Conservation (phyloP, 2,113 vertebrate species). For the Corythoichthys haematopterus region DNA sequence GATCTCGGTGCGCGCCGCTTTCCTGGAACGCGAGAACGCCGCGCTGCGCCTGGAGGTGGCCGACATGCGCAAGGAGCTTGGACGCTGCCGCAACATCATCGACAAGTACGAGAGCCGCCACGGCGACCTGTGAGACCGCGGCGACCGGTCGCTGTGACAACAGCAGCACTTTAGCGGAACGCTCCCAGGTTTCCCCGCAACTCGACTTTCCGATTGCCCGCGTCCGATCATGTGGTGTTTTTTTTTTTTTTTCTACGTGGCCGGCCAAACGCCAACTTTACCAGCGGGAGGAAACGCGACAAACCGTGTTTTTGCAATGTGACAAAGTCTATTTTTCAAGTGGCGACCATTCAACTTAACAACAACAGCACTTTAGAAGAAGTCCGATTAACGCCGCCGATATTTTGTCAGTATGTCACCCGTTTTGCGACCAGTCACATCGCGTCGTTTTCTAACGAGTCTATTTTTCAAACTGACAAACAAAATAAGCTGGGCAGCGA, state of each 20-base stretch:
- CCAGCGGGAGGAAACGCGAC: too few species aligned
- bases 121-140: conserved; percentile 78
- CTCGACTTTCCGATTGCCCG: neutral
- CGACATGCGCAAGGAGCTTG: conserved; percentile 92
- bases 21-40: conserved; percentile 94
- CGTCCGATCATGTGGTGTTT: too few species aligned
- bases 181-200: neutral
- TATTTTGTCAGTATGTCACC: too few species aligned
- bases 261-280: too few species aligned
- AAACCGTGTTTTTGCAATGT: neutral
- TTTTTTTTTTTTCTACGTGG: too few species aligned
- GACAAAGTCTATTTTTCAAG: neutral
- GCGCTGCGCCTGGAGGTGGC: conserved; percentile 93
- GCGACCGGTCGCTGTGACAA: conserved; percentile 39
- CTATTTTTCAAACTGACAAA: too few species aligned
- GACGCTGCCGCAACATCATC: conserved; percentile 94
- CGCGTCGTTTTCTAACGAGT: too few species aligned
- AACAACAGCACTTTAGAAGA: conserved; percentile 63
- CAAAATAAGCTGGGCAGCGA: too few species aligned
- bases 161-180: conserved; percentile 66
- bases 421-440: too few species aligned
- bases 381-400: conserved; percentile 41
- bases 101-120: conserved; percentile 93
- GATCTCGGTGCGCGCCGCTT: conserved; percentile 95
- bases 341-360: conserved; percentile 36